Evolutionary conservation across 2,113 vertebrate genomes (phyloP), one percentile per base, ranked within the genome.

Genomic region (Merops nubicus): DNA sequence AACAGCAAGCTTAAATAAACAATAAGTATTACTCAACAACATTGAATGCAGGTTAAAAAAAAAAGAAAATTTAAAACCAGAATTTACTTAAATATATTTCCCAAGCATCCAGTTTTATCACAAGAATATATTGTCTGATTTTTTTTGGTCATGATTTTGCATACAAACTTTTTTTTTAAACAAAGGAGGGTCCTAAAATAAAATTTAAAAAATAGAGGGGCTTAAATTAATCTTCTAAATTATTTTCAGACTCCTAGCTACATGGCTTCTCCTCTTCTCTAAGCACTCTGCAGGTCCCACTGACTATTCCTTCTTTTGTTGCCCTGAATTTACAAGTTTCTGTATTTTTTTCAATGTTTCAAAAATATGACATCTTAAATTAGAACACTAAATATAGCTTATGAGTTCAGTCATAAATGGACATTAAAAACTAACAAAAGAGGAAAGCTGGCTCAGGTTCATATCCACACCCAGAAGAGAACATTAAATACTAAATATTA

Each of bases 371-470:
- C 29, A 69, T 77, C 86, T 42, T 92, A 79, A 95, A 68, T 82
- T 93, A 85, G 83, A 96, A 51, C 48, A 38, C 62, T 85, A 91
- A 92, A 83, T 88, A 90, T 40, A 92, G 48, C 5, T 83, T 73
- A 73, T 64, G 48, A 83, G 15, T 80, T 94, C 57, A 69, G 45
- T 59, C 51, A 36, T 76, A 93, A 72, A 13, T 82, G 77, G 22
- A 23, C 38, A 42, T 78, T 67, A 70, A 73, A 76, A 64, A 9
- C 28, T 45, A 81, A 67, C 23, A 87, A 87, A 91, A 89, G 36
- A 45, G 45, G n/a, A 94, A 92, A 88, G 18, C 36, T 91, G 72
- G 29, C 73, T 81, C 42, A 57, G 33, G 19, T 91, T 89, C 64
- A 45, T 42, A 54, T 57, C 89, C 80, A 84, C 40, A 89, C 48